Percentiles rank a stretch among this genome's conserved stretches.
Conservation (phyloP, 2,113 vertebrate species). For the Oryzias celebensis region DNA sequence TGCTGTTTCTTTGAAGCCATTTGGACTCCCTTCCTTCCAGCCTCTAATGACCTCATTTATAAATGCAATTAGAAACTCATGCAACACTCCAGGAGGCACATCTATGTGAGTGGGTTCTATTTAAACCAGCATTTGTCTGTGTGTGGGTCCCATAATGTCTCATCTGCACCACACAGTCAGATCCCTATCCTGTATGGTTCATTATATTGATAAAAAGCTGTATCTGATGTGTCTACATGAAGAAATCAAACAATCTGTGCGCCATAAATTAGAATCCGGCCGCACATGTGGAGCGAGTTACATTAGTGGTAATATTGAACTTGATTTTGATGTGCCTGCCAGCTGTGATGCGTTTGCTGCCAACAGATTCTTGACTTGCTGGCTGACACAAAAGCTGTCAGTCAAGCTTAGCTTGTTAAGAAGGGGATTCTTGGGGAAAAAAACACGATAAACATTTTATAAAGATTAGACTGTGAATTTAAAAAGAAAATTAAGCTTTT, state of each 20-base stretch:
- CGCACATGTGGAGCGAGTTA: background rate
- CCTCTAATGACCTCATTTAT: constrained; percentile 45
- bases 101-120: constrained; percentile 15
- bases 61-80: constrained; percentile 15
- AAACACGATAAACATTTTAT: too few relatives aligned
- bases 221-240: background rate
- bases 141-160: constrained; percentile 26
- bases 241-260: too few relatives aligned
- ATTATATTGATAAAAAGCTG: constrained; percentile 47
- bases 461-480: too few relatives aligned
- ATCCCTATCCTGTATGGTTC: constrained; percentile 24
- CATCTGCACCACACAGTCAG: constrained; percentile 37
- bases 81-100: constrained; percentile 22
- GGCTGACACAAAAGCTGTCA: background rate
- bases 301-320: background rate
- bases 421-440: background rate
- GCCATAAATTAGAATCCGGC: constrained; percentile 13
- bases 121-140: constrained; percentile 11
- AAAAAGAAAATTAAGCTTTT: too few relatives aligned
- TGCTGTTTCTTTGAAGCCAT: too few relatives aligned
- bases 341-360: constrained; percentile 1
- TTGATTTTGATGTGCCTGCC: background rate
- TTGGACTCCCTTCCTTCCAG: constrained; percentile 6
- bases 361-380: background rate
- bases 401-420: background rate